Conservation (phyloP, 2,797 vertebrate species). For the Epinephelus malabaricus region DNA sequence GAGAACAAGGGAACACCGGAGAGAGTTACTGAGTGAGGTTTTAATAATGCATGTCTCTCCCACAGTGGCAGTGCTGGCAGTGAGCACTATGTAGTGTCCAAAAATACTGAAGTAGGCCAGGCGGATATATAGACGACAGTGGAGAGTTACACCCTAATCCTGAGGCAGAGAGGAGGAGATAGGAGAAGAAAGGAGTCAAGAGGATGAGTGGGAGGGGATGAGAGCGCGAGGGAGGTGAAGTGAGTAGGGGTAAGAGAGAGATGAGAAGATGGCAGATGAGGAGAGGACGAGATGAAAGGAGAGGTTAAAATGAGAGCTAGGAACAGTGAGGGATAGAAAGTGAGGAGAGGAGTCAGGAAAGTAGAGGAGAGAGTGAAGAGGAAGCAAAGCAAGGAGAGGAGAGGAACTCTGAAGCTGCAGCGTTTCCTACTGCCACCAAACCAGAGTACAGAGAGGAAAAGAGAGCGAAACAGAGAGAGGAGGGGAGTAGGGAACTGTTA, state of each 20-base stretch:
- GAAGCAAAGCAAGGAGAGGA: conserved; percentile 16
- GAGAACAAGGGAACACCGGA: conserved; percentile 44
- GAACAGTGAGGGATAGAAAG: background rate
- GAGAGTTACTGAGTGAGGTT: conserved; percentile 51
- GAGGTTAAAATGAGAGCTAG: conserved; percentile 30
- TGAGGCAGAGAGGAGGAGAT: conserved; percentile 35
- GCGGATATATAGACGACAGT: conserved; percentile 47
- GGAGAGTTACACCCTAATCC: conserved; percentile 57
- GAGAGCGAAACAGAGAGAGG: conserved; percentile 20
- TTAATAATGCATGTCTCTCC: conserved; percentile 72
- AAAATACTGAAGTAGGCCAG: conserved; percentile 80
- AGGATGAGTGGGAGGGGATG: conserved; percentile 32
- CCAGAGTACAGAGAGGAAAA: conserved; percentile 33
- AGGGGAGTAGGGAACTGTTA: conserved; percentile 31
- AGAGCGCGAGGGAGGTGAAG: conserved; percentile 12
- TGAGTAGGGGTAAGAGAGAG: conserved; percentile 25
- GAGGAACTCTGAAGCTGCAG: conserved; percentile 20
- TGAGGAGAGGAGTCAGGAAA: background rate
- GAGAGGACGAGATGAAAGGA: conserved; percentile 24
- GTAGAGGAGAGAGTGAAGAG: background rate
- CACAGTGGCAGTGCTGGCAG: conserved; percentile 48
- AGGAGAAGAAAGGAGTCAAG: conserved; percentile 34
- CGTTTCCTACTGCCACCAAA: conserved; percentile 41
- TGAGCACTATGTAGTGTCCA: conserved; percentile 58
- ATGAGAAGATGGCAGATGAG: conserved; percentile 34